A percentile compares a stretch with the other conserved stretches of the same genome.
Evolutionary conservation across 2,113 vertebrate genomes (phyloP).

Genomic region (Leucopsar rothschildi): DNA sequence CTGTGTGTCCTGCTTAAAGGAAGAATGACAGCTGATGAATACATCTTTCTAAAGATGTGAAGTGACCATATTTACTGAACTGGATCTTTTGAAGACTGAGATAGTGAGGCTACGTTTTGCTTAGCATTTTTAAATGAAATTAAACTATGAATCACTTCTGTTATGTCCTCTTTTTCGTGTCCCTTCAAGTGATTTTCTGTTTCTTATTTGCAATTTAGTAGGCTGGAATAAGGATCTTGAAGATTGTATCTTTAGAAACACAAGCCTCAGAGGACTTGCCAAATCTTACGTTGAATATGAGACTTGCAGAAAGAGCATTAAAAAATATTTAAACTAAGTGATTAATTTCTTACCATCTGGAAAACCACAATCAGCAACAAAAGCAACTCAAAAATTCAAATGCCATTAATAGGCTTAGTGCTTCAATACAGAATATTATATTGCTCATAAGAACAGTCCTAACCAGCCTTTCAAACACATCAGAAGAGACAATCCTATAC

Average conservation of each 20-base stretch:
- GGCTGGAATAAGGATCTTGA: background rate
- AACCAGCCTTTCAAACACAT: conserved; percentile 72
- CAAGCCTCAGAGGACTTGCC: conserved; percentile 2
- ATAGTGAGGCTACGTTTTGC: background rate
- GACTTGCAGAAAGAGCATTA: conserved; percentile 20
- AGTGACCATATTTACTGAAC: background rate
- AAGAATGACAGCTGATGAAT: background rate
- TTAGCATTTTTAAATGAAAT: background rate
- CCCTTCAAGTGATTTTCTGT: background rate
- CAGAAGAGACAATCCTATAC: conserved; percentile 63
- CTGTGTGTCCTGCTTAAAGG: background rate
- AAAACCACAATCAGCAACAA: conserved; percentile 66
- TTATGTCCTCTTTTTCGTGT: background rate
- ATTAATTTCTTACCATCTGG: conserved; percentile 73
- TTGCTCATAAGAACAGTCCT: conserved; percentile 76
- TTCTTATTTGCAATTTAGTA: background rate
- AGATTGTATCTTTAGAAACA: background rate
- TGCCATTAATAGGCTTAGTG: conserved; percentile 60
- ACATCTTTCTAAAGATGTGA: background rate
- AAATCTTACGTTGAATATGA: background rate
- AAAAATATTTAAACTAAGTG: conserved; percentile 69
- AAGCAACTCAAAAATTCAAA: conserved; percentile 62
- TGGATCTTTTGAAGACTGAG: background rate
- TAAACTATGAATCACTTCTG: background rate
- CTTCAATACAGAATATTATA: conserved; percentile 74